A percentile compares a stretch with the other conserved stretches of the same genome.
Evolutionary conservation across 2,113 vertebrate species (phyloP).

Genomic region (Marmota flaviventris): DNA sequence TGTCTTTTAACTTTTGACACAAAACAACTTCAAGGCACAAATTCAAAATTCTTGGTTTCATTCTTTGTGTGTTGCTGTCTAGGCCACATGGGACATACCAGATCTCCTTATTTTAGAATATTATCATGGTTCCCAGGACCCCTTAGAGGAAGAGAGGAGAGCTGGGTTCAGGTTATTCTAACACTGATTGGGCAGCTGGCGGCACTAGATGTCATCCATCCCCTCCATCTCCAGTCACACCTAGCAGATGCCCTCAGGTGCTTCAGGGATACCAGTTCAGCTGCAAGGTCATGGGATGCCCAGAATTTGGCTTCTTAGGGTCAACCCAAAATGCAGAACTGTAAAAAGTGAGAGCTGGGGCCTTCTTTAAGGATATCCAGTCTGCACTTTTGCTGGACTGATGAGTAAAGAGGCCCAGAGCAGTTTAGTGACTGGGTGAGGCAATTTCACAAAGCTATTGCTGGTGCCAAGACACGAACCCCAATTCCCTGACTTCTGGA

Average conservation of each 20-base stretch:
- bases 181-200: background rate
- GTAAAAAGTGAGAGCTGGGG: background rate
- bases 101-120: background rate
- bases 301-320: background rate
- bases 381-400: background rate
- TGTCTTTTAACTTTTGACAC: background rate
- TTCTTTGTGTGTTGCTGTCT: background rate
- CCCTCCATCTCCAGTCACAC: background rate
- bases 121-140: background rate
- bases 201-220: background rate
- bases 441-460: background rate
- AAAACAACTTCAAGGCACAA: slow-evolving; percentile 2
- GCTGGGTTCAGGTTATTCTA: background rate
- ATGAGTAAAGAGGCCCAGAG: background rate
- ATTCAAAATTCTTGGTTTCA: background rate
- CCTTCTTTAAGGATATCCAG: background rate
- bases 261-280: background rate
- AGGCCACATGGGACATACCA: background rate
- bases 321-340: background rate
- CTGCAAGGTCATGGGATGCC: background rate
- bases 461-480: background rate
- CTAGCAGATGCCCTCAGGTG: background rate
- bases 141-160: background rate
- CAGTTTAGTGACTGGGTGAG: background rate
- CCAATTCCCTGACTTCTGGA: background rate